Base-by-base conservation (phyloP, 2,113 vertebrate species). In the Tachysurus fulvidraco region DNA sequence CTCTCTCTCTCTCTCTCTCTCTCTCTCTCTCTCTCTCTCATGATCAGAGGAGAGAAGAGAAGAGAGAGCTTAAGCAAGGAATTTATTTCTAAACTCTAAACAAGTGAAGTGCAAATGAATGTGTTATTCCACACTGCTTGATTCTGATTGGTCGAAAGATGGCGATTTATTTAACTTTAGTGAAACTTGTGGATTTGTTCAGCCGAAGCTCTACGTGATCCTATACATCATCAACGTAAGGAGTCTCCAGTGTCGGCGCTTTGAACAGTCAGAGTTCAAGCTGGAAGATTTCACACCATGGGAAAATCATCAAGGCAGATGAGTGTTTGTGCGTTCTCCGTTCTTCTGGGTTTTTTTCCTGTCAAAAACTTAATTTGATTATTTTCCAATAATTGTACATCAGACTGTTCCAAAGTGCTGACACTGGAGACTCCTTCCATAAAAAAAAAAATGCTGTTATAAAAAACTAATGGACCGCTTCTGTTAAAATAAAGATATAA, bases 1-100 rank as follows among this genome's bases (percentile, higher is more conserved):
- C 55, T 77, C 6, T 83, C 60, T 89, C 59, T 88, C 44, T 74
- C 78, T 74, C 60, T n/a, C n/a, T n/a, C n/a, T n/a, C n/a, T n/a
- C n/a, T 83, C 60, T 89, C 59, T 88, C 44, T 84, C 50, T 69
- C n/a, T 54, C 46, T 36, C 36, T 36, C 36, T 36, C 36, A 36
- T 1, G 36, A 36, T 36, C 36, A 36, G 36, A 36, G 36, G 69
- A 5, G 41, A 52, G 52, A 86, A 59, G 60, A 64, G 83, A 54
- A 14, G 23, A 28, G n/a, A 25, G 16, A 25, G 46, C 46, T 77
- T 16, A 28, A 52, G 13, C 23, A 54, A 4, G 71, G 44, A 50
- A 50, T 44, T 50, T 12, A 73, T 46, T 73, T 50, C 25, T 13
- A 2, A 74, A 2, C 71, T 14, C 11, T 16, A 67, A 2, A 30